Evolutionary conservation across 2,888 invertebrate genomes (phyloP).

Genomic region (Catocala fraxini): DNA sequence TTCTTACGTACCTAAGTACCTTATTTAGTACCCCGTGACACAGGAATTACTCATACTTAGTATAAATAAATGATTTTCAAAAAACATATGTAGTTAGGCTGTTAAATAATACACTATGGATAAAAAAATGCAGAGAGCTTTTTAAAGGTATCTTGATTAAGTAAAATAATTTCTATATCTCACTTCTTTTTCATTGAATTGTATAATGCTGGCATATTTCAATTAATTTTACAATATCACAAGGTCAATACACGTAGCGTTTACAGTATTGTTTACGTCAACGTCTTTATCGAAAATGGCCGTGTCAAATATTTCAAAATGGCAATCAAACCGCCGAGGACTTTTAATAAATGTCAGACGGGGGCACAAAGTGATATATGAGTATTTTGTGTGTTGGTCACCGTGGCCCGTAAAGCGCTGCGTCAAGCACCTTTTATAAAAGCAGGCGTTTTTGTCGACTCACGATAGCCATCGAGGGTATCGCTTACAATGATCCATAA

Average conservation of each 20-base stretch:
- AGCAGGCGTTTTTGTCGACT: slow-evolving; percentile 66
- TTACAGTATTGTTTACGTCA: slow-evolving; percentile 27
- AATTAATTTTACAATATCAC: slow-evolving; percentile 6
- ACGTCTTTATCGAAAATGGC: slow-evolving; percentile 43
- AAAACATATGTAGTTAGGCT: no score
- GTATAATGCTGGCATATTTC: not conserved
- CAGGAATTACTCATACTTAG: no score
- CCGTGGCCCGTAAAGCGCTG: slow-evolving; percentile 66
- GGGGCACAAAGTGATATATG: slow-evolving; percentile 71
- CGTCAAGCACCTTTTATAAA: slow-evolving; percentile 71
- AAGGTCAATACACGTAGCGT: not conserved
- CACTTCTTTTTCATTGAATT: not conserved
- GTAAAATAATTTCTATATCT: not conserved
- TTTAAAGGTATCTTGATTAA: no score
- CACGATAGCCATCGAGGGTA: slow-evolving; percentile 57
- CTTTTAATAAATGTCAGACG: slow-evolving; percentile 77
- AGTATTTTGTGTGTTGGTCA: slow-evolving; percentile 65
- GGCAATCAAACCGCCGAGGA: slow-evolving; percentile 66
- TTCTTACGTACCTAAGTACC: no score
- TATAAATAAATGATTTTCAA: no score
- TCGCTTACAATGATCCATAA: slow-evolving; percentile 57
- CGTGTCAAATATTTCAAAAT: slow-evolving; percentile 52
- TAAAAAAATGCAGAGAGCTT: no score
- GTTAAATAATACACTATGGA: no score
- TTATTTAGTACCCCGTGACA: no score